These are phyloP conservation scores for Acestrorhynchus altus DNA, from an alignment of 2,797 vertebrate genomes.

Conservation along the genomic window DNA sequence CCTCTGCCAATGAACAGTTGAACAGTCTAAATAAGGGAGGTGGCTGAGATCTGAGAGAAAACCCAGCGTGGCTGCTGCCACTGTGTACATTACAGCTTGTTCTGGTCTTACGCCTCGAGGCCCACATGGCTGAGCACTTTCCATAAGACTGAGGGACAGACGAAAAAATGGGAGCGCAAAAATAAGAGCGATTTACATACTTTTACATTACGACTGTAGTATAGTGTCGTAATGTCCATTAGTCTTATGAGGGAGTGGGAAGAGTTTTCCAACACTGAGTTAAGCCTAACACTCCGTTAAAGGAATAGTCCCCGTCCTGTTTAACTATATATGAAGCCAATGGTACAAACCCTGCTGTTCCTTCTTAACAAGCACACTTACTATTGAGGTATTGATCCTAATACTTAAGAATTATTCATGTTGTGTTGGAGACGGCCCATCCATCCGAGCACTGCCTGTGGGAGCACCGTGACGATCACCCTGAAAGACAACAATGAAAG, in stretches of 20 bases:
- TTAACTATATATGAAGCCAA: too few species aligned
- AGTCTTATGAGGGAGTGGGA: too few species aligned
- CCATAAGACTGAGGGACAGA: not conserved
- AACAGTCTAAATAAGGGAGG: conserved; percentile 50
- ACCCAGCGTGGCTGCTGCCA: conserved; percentile 24
- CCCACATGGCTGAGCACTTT: conserved; percentile 1
- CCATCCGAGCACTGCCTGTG: not conserved
- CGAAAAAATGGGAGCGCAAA: too few species aligned
- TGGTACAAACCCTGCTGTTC: too few species aligned
- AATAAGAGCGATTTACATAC: too few species aligned
- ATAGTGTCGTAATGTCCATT: too few species aligned
- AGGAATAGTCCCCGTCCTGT: too few species aligned
- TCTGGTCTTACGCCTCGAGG: conserved; percentile 7
- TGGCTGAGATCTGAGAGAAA: conserved; percentile 30
- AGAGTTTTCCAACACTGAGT: too few species aligned
- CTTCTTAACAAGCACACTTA: not conserved
- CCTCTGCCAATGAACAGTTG: conserved; percentile 45
- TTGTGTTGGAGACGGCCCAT: not conserved
- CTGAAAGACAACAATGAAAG: not conserved
- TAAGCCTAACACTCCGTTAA: too few species aligned
- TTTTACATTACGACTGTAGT: too few species aligned
- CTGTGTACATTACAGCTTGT: conserved; percentile 30
- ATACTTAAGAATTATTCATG: not conserved
- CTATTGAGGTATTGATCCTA: not conserved
- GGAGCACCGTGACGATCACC: not conserved